Evolutionary conservation across 2,113 vertebrate genomes (phyloP).

Genomic region (Ondatra zibethicus): DNA sequence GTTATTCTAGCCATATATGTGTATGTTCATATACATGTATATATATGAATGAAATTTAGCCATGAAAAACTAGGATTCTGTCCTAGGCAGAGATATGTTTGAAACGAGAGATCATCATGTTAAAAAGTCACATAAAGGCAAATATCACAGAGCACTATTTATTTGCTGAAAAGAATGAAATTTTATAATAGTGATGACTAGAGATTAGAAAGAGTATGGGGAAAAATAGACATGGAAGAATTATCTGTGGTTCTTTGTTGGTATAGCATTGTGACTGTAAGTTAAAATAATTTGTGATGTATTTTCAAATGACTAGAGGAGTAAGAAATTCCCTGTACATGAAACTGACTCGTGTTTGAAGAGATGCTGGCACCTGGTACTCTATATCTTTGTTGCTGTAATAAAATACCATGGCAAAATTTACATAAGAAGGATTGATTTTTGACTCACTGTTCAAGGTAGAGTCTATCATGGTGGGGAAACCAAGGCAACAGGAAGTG

Average conservation of each 20-base stretch:
- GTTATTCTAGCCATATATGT: not conserved
- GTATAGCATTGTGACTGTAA: not conserved
- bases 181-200: not conserved
- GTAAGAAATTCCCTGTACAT: not conserved
- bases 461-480: not conserved
- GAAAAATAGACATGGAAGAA: not conserved
- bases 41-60: not conserved
- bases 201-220: not conserved
- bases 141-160: not conserved
- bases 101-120: not conserved
- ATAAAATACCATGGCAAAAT: not conserved
- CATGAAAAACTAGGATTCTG: not conserved
- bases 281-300: not conserved
- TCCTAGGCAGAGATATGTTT: not conserved
- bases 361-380: not conserved
- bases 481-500: not conserved
- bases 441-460: not conserved
- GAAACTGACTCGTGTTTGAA: not conserved
- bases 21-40: not conserved
- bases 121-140: not conserved
- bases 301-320: not conserved
- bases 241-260: not conserved
- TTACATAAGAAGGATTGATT: not conserved
- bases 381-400: not conserved
- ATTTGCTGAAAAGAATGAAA: not conserved